phyloP scores from a whole-genome alignment of 2,113 vertebrate genomes.

The Larimichthys polyactis region DNA sequence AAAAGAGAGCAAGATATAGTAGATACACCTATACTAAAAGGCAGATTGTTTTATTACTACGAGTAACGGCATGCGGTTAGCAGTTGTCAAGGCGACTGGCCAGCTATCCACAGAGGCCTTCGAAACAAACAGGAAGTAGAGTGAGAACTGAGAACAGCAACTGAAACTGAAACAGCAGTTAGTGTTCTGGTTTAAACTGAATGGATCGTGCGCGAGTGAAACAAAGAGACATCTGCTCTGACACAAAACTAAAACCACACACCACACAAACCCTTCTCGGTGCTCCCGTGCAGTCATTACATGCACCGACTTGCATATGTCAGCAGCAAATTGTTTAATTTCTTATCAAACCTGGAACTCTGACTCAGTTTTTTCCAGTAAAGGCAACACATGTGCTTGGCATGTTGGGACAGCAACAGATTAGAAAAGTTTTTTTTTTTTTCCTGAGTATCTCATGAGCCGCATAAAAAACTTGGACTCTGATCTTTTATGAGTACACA shows the following conservation, averaged over 20 bases:
- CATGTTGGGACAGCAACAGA: conserved; percentile 17
- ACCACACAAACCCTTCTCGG: neutral
- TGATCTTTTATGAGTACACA: conserved; percentile 35
- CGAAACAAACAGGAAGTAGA: conserved; percentile 70
- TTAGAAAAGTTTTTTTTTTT: neutral
- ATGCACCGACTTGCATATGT: conserved; percentile 10
- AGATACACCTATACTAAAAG: neutral
- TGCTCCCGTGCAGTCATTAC: neutral
- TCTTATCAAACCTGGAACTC: neutral
- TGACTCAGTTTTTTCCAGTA: neutral
- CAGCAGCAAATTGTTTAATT: neutral
- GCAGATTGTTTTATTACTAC: conserved; percentile 17
- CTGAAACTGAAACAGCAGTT: conserved; percentile 74
- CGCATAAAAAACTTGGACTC: conserved; percentile 45
- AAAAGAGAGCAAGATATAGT: neutral
- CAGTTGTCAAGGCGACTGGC: conserved; percentile 43
- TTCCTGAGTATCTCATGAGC: neutral
- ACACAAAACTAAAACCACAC: conserved; percentile 29
- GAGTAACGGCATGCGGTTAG: conserved; percentile 46
- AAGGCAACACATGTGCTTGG: neutral
- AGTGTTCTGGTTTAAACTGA: conserved; percentile 23
- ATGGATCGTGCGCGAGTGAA: neutral
- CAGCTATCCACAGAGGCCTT: neutral
- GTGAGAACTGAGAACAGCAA: conserved; percentile 66
- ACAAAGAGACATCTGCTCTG: conserved; percentile 26